Conservation (phyloP, 1,140 invertebrate species). For the Zelostemma sp. region DNA sequence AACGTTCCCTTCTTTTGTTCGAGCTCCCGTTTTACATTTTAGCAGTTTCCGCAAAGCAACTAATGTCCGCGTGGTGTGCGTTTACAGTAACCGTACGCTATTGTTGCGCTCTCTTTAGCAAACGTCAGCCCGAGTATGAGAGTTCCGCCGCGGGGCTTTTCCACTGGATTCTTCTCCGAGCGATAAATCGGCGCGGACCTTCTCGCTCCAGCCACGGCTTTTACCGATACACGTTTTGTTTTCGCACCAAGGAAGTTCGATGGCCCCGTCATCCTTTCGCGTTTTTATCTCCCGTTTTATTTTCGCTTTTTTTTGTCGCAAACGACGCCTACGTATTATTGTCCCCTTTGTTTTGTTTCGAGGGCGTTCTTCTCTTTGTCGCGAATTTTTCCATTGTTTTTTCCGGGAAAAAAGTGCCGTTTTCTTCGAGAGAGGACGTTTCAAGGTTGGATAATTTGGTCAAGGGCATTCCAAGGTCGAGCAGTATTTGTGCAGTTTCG, state of each 20-base stretch:
- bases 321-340: slow-evolving; percentile 19
- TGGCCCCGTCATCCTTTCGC: no score
- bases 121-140: slow-evolving; percentile 13
- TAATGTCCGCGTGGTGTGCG: slow-evolving; percentile 47
- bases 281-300: neutral
- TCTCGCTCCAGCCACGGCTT: slow-evolving; percentile 13
- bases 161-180: slow-evolving; percentile 19
- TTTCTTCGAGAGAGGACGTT: no score
- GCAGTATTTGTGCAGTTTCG: no score
- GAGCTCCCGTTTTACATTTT: slow-evolving; percentile 57
- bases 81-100: slow-evolving; percentile 17
- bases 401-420: no score
- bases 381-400: no score
- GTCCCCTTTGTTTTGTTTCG: slow-evolving; percentile 23
- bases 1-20: slow-evolving; percentile 53
- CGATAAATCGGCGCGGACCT: slow-evolving; percentile 33
- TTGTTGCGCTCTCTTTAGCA: slow-evolving; percentile 12
- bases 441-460: no score
- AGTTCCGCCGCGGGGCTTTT: slow-evolving; percentile 13
- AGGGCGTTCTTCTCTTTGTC: no score
- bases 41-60: slow-evolving; percentile 63
- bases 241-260: neutral
- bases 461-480: no score
- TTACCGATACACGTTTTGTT: slow-evolving; percentile 14
- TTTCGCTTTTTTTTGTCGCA: slow-evolving; percentile 18